Percentiles rank a stretch among this genome's conserved stretches.
Conservation (phyloP, 2,113 vertebrate species). For the Colius striatus region DNA sequence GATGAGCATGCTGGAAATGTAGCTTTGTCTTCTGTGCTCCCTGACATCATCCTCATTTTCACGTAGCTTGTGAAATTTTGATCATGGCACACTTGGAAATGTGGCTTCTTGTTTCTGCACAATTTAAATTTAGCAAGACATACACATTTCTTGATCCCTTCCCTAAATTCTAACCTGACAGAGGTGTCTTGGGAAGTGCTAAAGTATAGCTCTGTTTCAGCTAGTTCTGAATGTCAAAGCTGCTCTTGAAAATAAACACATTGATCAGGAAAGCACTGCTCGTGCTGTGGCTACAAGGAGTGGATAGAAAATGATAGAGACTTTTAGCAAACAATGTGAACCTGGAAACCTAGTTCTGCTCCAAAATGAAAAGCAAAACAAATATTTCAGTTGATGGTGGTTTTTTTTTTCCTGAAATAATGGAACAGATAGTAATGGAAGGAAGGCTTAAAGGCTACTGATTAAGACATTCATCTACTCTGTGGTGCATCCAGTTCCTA, state of each 20-base stretch:
- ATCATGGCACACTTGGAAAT: background rate
- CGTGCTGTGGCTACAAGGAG: background rate
- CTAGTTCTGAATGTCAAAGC: background rate
- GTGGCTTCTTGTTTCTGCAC: background rate
- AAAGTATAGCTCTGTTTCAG: background rate
- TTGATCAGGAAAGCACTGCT: background rate
- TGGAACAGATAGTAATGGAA: background rate
- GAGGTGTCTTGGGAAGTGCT: background rate
- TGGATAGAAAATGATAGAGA: background rate
- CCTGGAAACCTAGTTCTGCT: background rate
- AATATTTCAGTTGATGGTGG: background rate
- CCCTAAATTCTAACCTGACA: background rate
- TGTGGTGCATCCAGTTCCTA: fast-evolving
- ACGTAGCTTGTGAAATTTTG: background rate
- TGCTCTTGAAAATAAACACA: background rate
- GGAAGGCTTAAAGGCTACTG: background rate
- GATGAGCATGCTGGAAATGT: background rate
- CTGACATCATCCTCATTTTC: background rate
- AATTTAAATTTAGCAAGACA: background rate
- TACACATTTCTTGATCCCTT: background rate
- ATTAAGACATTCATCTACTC: background rate
- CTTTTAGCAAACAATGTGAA: background rate
- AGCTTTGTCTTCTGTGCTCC: background rate
- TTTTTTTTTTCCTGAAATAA: background rate
- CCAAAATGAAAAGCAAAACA: background rate